Evolutionary conservation across 53 echinoderm and acorn worm species (phyloP).

Genomic region (Hippasteria phrygiana): DNA sequence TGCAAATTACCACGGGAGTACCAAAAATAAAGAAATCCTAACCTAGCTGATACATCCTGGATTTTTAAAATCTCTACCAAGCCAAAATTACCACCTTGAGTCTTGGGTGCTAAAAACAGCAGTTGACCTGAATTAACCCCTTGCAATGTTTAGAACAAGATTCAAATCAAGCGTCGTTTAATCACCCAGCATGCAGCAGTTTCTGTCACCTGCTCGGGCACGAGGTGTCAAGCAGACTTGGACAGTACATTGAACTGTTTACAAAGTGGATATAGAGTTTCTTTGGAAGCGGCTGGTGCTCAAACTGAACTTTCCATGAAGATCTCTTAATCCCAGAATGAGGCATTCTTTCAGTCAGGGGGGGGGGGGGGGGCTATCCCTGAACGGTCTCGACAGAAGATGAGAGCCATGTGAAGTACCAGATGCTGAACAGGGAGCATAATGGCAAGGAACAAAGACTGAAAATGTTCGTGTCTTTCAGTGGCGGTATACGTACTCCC

Average conservation of each 20-base stretch:
- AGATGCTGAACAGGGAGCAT: too few species aligned
- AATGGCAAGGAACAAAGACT: too few species aligned
- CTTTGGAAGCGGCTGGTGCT: too few species aligned
- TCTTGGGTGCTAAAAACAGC: neutral
- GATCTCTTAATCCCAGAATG: slow-evolving; percentile 5
- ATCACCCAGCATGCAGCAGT: neutral
- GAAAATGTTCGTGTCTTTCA: too few species aligned
- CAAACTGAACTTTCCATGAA: neutral
- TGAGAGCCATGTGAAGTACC: too few species aligned
- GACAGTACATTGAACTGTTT: neutral
- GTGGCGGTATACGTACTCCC: too few species aligned
- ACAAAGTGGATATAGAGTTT: neutral
- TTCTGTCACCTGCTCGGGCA: neutral
- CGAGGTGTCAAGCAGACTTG: neutral
- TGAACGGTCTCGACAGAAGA: too few species aligned
- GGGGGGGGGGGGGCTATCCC: neutral
- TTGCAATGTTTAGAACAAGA: neutral
- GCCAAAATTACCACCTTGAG: neutral
- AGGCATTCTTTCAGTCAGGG: neutral
- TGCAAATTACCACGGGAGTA: too few species aligned
- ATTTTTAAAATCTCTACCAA: neutral
- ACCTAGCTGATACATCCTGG: neutral
- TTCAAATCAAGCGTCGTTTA: neutral
- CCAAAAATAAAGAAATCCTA: too few species aligned
- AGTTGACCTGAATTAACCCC: neutral